A percentile compares a stretch with the other conserved stretches of the same genome.
Evolutionary conservation across 2,888 invertebrate species (phyloP).

Genomic region (Epinotia nisella): DNA sequence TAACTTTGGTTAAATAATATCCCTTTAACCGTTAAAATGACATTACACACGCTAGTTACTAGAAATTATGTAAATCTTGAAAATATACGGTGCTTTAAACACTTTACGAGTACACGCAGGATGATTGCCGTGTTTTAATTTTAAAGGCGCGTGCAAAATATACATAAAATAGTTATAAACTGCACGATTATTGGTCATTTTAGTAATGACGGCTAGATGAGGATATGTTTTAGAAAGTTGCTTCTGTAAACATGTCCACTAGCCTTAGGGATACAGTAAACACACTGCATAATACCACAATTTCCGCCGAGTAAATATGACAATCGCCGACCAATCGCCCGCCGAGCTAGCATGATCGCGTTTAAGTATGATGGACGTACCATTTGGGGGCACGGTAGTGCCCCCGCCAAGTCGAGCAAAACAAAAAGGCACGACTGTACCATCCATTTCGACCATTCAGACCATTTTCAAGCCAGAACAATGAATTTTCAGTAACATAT

Average conservation of each 20-base stretch:
- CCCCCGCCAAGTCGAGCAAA: too few relatives aligned
- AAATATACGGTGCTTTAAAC: constrained; percentile 58
- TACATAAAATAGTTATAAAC: constrained; percentile 49
- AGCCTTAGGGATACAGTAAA: constrained; percentile 47
- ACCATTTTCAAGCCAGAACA: too few relatives aligned
- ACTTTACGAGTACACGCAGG: constrained; percentile 56
- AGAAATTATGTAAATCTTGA: constrained; percentile 62
- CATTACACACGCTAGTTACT: constrained; percentile 58
- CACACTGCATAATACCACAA: constrained; percentile 18
- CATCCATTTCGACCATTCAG: too few relatives aligned
- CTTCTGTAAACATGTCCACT: constrained; percentile 52
- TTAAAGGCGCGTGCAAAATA: constrained; percentile 51
- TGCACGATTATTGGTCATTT: constrained; percentile 47
- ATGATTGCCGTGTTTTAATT: constrained; percentile 55
- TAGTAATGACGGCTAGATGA: constrained; percentile 46
- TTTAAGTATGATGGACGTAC: too few relatives aligned
- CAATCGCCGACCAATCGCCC: neutral
- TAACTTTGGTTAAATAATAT: constrained; percentile 47
- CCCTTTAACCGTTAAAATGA: constrained; percentile 54
- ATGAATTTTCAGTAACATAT: too few relatives aligned
- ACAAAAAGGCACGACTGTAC: too few relatives aligned
- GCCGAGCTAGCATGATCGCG: neutral
- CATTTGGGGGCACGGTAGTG: too few relatives aligned
- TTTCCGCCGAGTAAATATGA: constrained; percentile 1
- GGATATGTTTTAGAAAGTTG: constrained; percentile 64